Evolutionary conservation across 1,140 invertebrate genomes (phyloP).

Genomic region (Hestina assimilis): DNA sequence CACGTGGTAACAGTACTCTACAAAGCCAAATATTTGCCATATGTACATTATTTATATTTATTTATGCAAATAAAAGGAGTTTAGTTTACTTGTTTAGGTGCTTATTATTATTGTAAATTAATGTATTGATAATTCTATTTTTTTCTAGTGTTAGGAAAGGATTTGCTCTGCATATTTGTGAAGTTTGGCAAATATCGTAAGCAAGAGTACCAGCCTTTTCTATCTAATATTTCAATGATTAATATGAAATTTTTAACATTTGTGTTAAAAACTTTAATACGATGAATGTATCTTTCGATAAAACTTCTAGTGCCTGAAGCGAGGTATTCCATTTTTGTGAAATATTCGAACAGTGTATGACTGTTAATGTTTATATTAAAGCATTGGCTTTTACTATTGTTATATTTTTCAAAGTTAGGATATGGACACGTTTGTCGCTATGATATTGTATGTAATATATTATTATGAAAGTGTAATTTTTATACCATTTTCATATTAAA

Average conservation of each 20-base stretch:
- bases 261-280: constrained; percentile 49
- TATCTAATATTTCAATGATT: constrained; percentile 49
- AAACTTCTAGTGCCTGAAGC: constrained; percentile 67
- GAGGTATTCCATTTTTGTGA: constrained; percentile 60
- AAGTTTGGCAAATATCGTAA: constrained; percentile 58
- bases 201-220: constrained; percentile 61
- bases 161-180: constrained; percentile 72
- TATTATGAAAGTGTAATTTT: constrained; percentile 76
- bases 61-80: constrained; percentile 48
- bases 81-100: constrained; percentile 47
- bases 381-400: constrained; percentile 74
- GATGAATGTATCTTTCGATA: constrained; percentile 37
- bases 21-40: constrained; percentile 77
- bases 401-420: constrained; percentile 75
- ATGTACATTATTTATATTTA: constrained; percentile 71
- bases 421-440: constrained; percentile 72
- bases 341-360: constrained; percentile 49
- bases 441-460: constrained; percentile 67
- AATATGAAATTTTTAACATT: constrained; percentile 47
- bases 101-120: constrained; percentile 31
- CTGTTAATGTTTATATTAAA: constrained; percentile 63
- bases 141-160: constrained; percentile 44
- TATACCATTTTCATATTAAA: constrained; percentile 78
- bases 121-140: constrained; percentile 16
- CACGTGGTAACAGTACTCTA: constrained; percentile 44